A percentile compares a stretch with the other conserved stretches of the same genome.
phyloP scores from a whole-genome alignment of 2,113 vertebrate genomes.

The Cyphomyrus discorhynchus region DNA sequence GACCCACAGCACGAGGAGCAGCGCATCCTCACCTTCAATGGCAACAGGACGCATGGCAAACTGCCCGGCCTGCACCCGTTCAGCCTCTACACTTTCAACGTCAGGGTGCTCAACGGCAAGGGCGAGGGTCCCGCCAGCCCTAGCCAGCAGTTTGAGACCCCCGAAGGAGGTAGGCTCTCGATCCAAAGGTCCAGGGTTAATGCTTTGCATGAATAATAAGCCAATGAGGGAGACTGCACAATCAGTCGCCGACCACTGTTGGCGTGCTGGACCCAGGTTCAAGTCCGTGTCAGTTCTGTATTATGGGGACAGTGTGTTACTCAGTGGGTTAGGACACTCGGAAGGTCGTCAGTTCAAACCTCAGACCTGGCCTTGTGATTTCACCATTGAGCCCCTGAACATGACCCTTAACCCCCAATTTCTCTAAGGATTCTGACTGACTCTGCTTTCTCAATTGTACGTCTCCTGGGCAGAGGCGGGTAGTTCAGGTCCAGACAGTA shows the following conservation, averaged over 20 bases:
- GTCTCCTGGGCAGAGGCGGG: neutral
- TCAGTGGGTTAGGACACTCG: no score
- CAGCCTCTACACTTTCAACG: conserved; percentile 76
- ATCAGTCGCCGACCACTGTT: neutral
- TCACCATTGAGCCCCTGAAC: no score
- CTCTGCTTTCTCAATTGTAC: neutral
- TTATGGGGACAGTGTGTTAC: no score
- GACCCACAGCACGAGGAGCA: conserved; percentile 72
- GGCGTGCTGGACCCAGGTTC: neutral
- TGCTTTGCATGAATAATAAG: neutral
- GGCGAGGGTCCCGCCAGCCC: conserved; percentile 82
- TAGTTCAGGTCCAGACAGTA: neutral
- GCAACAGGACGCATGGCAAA: conserved; percentile 77
- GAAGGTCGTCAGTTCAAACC: no score
- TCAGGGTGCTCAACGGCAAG: conserved; percentile 80
- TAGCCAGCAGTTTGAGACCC: conserved; percentile 71
- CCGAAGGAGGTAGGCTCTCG: conserved; percentile 80
- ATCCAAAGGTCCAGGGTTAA: neutral
- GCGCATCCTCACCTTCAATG: conserved; percentile 75
- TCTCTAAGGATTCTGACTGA: neutral
- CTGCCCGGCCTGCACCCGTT: conserved; percentile 81
- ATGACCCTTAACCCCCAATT: no score
- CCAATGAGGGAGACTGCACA: neutral
- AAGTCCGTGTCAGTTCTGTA: no score
- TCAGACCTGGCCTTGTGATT: no score